Evolutionary conservation across 2,113 vertebrate genomes (phyloP).

Genomic region (Forbesichthys papilliferus): DNA sequence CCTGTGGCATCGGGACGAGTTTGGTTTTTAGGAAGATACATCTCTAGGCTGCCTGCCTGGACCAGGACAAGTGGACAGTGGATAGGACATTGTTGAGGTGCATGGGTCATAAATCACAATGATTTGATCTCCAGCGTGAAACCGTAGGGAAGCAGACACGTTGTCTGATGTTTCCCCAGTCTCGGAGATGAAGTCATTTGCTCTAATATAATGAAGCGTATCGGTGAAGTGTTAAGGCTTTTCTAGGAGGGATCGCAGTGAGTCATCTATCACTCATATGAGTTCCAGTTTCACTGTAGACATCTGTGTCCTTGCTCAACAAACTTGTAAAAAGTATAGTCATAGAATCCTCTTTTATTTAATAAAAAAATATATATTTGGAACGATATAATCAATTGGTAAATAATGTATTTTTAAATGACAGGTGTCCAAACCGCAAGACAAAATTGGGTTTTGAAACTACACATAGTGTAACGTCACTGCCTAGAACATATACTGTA

Average conservation of each 20-base stretch:
- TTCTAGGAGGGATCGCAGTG: slow-evolving; percentile 26
- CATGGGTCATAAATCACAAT: not conserved
- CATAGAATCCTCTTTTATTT: not conserved
- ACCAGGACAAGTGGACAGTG: not conserved
- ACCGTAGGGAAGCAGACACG: slow-evolving; percentile 24
- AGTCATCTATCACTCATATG: slow-evolving; percentile 43
- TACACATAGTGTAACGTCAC: no score
- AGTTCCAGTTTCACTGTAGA: slow-evolving; percentile 16
- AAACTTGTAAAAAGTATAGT: not conserved
- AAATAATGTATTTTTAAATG: not conserved
- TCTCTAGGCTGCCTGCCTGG: not conserved
- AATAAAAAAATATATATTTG: not conserved
- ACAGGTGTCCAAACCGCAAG: not conserved
- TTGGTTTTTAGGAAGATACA: not conserved
- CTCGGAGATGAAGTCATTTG: slow-evolving; percentile 53
- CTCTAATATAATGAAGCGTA: slow-evolving; percentile 58
- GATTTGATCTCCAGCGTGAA: slow-evolving; percentile 7
- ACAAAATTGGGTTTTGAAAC: no score
- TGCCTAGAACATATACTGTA: no score
- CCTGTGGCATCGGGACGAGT: not conserved
- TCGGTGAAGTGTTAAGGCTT: slow-evolving; percentile 47
- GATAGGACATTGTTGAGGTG: no score
- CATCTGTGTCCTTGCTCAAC: not conserved
- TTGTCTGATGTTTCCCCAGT: slow-evolving; percentile 40
- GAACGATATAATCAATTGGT: not conserved